Conservation (phyloP, 2,888 invertebrate genomes). For the Acanthosepion lycidas region DNA sequence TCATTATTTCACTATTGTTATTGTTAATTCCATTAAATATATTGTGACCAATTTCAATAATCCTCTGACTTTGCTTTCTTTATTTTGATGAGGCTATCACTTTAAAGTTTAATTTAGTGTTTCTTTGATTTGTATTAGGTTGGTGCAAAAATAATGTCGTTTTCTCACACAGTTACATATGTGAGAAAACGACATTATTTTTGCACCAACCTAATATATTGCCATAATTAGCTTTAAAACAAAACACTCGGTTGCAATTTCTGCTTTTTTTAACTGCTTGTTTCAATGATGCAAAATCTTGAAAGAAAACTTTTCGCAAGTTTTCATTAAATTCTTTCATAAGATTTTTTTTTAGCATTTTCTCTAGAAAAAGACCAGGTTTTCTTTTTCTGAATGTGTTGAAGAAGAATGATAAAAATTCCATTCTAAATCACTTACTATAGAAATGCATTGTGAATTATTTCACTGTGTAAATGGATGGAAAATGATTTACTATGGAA, state of each 20-base stretch:
- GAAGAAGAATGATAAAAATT: neutral
- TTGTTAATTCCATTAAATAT: neutral
- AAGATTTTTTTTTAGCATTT: neutral
- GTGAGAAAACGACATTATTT: too few species aligned
- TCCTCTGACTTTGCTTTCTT: neutral
- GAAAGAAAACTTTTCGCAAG: neutral
- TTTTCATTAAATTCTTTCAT: neutral
- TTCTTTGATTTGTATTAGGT: constrained; percentile 33
- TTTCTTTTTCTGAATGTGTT: neutral
- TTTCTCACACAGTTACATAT: too few species aligned
- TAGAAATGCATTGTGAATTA: neutral
- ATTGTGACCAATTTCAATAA: neutral
- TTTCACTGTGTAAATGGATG: neutral
- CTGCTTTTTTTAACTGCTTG: neutral
- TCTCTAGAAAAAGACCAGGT: neutral
- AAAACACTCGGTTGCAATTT: neutral
- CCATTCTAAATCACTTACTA: neutral
- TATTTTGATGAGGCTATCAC: neutral
- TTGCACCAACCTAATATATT: too few species aligned
- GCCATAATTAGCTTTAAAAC: neutral
- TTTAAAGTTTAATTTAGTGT: neutral
- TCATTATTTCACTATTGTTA: neutral
- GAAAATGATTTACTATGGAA: neutral
- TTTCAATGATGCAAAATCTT: neutral
- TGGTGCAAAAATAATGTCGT: too few species aligned